A percentile compares a stretch with the other conserved stretches of the same genome.
Evolutionary conservation across 2,113 vertebrate species (phyloP).

Genomic region (Pseudopodoces humilis): DNA sequence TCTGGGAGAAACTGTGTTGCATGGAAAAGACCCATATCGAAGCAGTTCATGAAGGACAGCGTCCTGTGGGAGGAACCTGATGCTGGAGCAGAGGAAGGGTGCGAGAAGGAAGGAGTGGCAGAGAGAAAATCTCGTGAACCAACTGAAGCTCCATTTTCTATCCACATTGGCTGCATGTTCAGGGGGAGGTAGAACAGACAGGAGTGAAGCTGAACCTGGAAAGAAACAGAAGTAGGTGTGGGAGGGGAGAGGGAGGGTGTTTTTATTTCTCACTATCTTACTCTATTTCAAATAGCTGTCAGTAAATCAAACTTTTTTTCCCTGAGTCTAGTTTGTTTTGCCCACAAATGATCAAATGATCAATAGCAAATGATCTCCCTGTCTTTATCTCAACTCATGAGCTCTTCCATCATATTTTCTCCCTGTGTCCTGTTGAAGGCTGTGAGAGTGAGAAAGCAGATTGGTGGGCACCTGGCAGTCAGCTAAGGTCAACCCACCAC

Average conservation of each 20-base stretch:
- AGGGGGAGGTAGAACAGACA: neutral
- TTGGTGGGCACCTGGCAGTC: neutral
- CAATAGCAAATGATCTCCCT: neutral
- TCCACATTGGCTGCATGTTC: neutral
- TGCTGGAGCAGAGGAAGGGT: neutral
- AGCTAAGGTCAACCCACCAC: neutral
- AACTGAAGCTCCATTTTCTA: neutral
- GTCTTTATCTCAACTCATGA: neutral
- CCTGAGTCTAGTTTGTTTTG: neutral
- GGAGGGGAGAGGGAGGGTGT: neutral
- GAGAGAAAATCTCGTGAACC: neutral
- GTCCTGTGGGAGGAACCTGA: neutral
- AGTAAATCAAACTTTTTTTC: neutral
- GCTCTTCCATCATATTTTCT: neutral
- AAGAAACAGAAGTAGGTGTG: neutral
- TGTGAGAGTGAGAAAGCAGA: neutral
- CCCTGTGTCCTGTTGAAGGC: neutral
- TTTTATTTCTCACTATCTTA: neutral
- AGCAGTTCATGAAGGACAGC: neutral
- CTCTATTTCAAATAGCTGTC: neutral
- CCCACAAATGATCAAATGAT: too few species aligned
- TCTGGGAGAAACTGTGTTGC: neutral
- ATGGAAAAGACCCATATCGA: neutral
- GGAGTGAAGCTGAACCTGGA: neutral
- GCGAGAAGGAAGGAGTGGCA: neutral